Conservation (phyloP, 2,888 invertebrate genomes). For the Plagiodera versicolora region DNA sequence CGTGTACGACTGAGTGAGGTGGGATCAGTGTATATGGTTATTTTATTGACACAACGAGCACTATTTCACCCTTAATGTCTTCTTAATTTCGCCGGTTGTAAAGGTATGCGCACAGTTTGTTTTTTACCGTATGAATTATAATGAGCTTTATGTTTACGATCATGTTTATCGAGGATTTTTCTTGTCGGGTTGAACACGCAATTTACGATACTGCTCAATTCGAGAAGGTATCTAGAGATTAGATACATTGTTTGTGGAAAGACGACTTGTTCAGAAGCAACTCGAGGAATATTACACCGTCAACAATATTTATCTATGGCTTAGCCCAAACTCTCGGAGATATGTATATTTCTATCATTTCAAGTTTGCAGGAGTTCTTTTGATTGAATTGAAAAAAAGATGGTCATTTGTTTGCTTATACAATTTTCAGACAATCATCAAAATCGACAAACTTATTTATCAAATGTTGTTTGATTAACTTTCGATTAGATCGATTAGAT, state of each 20-base stretch:
- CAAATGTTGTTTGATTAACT: too few species aligned
- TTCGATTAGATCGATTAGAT: too few species aligned
- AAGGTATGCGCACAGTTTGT: slow-evolving; percentile 21
- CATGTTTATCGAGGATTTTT: slow-evolving; percentile 14
- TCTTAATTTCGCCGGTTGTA: slow-evolving; percentile 27
- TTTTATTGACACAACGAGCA: slow-evolving; percentile 24
- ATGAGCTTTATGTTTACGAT: slow-evolving; percentile 23
- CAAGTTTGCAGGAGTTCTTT: too few species aligned
- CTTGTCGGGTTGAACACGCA: background rate
- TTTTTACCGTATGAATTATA: slow-evolving; percentile 26
- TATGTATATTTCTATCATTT: too few species aligned
- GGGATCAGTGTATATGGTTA: slow-evolving; percentile 24
- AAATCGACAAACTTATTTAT: too few species aligned
- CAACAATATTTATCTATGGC: too few species aligned
- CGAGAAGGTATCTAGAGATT: background rate
- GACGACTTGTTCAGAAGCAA: too few species aligned
- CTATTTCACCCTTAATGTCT: slow-evolving; percentile 31
- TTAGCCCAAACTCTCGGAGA: too few species aligned
- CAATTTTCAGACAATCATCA: too few species aligned
- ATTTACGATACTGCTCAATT: slow-evolving; percentile 8
- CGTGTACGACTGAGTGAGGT: background rate
- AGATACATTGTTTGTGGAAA: background rate
- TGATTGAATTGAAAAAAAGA: too few species aligned
- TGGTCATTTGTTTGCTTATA: too few species aligned
- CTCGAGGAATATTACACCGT: too few species aligned